Evolutionary conservation across 1,140 invertebrate genomes (phyloP).

Genomic region (Leptinotarsa defecta): DNA sequence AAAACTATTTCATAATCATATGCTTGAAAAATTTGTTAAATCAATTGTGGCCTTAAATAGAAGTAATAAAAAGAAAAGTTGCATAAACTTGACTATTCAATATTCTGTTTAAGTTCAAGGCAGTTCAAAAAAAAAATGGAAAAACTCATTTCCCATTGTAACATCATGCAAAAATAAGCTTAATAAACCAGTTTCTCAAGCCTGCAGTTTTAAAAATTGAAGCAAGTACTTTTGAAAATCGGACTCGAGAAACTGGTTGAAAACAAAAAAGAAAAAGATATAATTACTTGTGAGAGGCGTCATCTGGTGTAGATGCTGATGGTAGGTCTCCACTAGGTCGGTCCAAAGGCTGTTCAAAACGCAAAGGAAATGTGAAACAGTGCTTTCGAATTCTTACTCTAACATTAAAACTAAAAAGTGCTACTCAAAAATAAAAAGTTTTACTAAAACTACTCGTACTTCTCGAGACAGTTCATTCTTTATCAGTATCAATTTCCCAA

Average conservation of each 20-base stretch:
- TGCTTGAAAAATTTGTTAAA: no score
- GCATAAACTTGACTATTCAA: no score
- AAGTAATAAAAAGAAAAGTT: no score
- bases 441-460: constrained; percentile 10
- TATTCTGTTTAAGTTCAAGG: no score
- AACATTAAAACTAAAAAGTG: constrained; percentile 37
- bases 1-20: no score
- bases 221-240: not conserved
- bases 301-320: constrained; percentile 54
- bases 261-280: constrained; percentile 54
- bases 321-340: constrained; percentile 56
- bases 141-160: no score
- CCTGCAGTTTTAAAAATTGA: not conserved
- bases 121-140: no score
- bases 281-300: constrained; percentile 64
- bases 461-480: not conserved
- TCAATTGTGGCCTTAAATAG: no score
- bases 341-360: constrained; percentile 66
- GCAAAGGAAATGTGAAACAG: constrained; percentile 57
- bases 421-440: constrained; percentile 27
- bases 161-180: constrained; percentile 9
- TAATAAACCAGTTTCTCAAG: not conserved
- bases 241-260: not conserved
- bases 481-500: not conserved
- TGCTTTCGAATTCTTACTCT: constrained; percentile 47